Conservation (phyloP, 1,140 invertebrate genomes). For the Pectinophora gossypiella region DNA sequence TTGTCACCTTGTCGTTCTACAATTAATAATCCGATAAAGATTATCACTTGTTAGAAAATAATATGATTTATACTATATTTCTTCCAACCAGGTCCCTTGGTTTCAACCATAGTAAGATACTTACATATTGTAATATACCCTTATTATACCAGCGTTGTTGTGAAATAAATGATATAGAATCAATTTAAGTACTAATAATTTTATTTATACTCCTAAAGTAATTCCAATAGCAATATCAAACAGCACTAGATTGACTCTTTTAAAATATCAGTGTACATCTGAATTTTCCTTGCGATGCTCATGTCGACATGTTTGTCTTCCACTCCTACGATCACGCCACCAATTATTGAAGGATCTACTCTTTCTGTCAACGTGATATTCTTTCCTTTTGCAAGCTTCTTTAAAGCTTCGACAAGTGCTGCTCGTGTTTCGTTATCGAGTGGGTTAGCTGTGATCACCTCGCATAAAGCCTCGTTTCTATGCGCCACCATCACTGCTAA, state of each 20-base stretch:
- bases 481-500: slow-evolving; percentile 52
- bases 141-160: no score
- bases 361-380: slow-evolving; percentile 53
- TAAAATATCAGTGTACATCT: slow-evolving; percentile 52
- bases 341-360: slow-evolving; percentile 50
- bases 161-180: no score
- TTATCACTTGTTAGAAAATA: no score
- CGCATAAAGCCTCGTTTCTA: slow-evolving; percentile 54
- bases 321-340: slow-evolving; percentile 52
- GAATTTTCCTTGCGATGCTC: slow-evolving; percentile 51
- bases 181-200: no score
- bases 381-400: slow-evolving; percentile 46
- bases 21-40: no score
- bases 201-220: no score
- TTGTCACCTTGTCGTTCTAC: no score
- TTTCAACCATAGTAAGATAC: no score
- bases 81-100: no score
- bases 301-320: slow-evolving; percentile 62
- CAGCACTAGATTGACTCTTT: slow-evolving; percentile 26
- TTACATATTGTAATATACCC: no score
- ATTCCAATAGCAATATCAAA: no score
- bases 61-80: no score
- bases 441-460: slow-evolving; percentile 58
- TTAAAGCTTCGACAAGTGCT: slow-evolving; percentile 37
- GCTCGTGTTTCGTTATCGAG: slow-evolving; percentile 33